These are phyloP conservation scores for Blastobasis adustella DNA, from an alignment of 2,888 invertebrate genomes.

Conservation along the genomic window DNA sequence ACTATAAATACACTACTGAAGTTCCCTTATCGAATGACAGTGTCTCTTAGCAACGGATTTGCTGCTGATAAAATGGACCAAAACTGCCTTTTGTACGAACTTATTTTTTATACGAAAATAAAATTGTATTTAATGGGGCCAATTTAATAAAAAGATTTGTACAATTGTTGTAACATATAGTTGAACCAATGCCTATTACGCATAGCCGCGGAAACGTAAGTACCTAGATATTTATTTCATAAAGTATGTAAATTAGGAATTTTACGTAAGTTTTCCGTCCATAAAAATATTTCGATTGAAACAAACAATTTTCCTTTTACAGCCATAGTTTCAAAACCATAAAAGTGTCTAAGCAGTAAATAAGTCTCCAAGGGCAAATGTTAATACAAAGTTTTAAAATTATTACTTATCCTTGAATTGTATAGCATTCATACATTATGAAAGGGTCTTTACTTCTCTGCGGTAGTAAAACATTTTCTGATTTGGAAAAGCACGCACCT, in stretches of 20 bases:
- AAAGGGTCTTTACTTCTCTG: too few relatives aligned
- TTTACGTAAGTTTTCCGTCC: slow-evolving; percentile 1
- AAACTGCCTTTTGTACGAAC: slow-evolving; percentile 59
- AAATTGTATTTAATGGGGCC: slow-evolving; percentile 43
- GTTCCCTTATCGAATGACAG: slow-evolving; percentile 1
- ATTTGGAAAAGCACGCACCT: too few relatives aligned
- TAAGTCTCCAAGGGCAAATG: too few relatives aligned
- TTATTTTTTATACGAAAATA: slow-evolving; percentile 41
- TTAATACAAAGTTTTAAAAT: too few relatives aligned
- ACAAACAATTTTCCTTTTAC: too few relatives aligned
- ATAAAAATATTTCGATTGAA: too few relatives aligned
- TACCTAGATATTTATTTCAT: slow-evolving; percentile 12
- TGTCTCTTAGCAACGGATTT: slow-evolving; percentile 47
- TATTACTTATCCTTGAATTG: too few relatives aligned
- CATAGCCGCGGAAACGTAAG: slow-evolving; percentile 67
- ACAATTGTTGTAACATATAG: slow-evolving; percentile 23
- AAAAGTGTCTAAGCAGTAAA: too few relatives aligned
- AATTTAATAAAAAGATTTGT: slow-evolving; percentile 33
- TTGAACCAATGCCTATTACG: slow-evolving; percentile 58
- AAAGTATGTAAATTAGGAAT: background rate
- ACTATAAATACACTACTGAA: background rate
- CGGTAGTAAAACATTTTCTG: too few relatives aligned
- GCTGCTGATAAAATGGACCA: slow-evolving; percentile 46
- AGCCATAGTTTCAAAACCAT: too few relatives aligned
- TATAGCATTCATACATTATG: too few relatives aligned